These are phyloP conservation scores for Athene cunicularia DNA, from an alignment of 2,113 vertebrate genomes.

Conservation along the genomic window DNA sequence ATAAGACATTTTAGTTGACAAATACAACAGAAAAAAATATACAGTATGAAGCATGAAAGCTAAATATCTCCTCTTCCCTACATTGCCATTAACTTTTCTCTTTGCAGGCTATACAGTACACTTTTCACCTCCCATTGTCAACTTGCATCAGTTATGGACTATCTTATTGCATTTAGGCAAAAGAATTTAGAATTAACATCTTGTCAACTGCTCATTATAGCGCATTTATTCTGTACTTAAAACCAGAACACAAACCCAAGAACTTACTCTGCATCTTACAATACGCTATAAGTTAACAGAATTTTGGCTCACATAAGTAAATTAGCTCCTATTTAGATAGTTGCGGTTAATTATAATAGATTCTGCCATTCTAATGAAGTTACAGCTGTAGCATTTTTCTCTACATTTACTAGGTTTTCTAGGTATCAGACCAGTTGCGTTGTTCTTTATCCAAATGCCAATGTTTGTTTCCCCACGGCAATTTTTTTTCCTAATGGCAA, in stretches of 20 bases:
- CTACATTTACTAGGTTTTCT: conserved; percentile 64
- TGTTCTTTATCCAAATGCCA: conserved; percentile 67
- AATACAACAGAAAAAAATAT: conserved; percentile 75
- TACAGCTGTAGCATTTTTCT: conserved; percentile 68
- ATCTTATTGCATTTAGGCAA: conserved; percentile 73
- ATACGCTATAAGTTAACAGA: conserved; percentile 66
- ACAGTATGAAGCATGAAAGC: conserved; percentile 74
- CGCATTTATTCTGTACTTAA: conserved; percentile 70
- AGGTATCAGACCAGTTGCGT: conserved; percentile 52
- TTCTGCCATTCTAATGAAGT: conserved; percentile 92
- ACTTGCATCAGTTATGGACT: conserved; percentile 90
- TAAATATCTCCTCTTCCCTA: conserved; percentile 51
- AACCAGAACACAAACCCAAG: conserved; percentile 62
- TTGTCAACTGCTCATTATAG: conserved; percentile 73
- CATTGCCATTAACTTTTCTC: conserved; percentile 62
- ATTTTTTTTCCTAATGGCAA: conserved; percentile 64
- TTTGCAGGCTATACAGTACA: conserved; percentile 61
- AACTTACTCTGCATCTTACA: conserved; percentile 68
- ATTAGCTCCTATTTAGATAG: conserved; percentile 72
- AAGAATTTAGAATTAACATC: conserved; percentile 76
- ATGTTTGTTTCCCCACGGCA: conserved; percentile 60
- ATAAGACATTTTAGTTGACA: conserved; percentile 79
- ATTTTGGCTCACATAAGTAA: conserved; percentile 66
- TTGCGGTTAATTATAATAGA: conserved; percentile 83
- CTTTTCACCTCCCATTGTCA: conserved; percentile 91